Conservation (phyloP, 2,113 vertebrate species). For the Neotoma lepida region DNA sequence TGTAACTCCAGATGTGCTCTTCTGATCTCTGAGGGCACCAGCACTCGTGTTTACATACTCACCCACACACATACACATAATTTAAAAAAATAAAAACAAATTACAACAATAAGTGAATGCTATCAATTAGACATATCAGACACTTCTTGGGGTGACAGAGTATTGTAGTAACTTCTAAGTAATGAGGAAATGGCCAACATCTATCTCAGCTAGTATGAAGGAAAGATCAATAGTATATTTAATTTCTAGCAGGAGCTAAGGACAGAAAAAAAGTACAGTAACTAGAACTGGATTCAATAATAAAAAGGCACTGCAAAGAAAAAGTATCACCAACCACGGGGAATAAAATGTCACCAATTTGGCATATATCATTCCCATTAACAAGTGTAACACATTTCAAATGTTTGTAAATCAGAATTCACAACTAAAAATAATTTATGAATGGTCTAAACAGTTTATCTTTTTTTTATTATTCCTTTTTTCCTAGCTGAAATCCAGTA, state of each 20-base stretch:
- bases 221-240: background rate
- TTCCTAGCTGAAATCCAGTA: background rate
- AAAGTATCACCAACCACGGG: background rate
- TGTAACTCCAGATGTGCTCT: background rate
- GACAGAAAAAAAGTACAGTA: background rate
- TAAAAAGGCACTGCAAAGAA: background rate
- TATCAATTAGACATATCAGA: background rate
- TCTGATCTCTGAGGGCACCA: background rate
- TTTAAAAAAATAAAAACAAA: background rate
- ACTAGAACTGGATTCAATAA: slow-evolving; percentile 1
- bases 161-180: background rate
- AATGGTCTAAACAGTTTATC: background rate
- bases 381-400: slow-evolving; percentile 2
- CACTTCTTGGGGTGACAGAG: background rate
- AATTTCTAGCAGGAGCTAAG: slow-evolving; percentile 51
- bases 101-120: background rate
- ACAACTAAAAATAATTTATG: slow-evolving; percentile 33
- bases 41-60: background rate
- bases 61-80: background rate
- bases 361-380: background rate
- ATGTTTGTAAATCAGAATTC: slow-evolving; percentile 43
- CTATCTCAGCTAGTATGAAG: slow-evolving; percentile 18
- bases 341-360: background rate
- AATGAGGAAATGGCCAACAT: background rate
- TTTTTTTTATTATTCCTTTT: slow-evolving; percentile 34